Evolutionary conservation across 2,797 vertebrate species (phyloP).

Genomic region (Botia kubotai): DNA sequence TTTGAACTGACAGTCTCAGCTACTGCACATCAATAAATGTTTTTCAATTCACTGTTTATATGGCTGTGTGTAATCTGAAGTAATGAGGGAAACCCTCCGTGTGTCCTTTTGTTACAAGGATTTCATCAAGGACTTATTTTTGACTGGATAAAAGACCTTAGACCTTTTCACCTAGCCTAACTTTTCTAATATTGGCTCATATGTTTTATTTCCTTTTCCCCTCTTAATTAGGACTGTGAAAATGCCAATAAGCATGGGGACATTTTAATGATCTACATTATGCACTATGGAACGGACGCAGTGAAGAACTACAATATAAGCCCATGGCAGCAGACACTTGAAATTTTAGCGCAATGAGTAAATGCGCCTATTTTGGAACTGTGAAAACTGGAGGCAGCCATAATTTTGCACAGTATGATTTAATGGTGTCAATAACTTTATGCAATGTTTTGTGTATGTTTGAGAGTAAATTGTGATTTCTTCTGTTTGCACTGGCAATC

Average conservation of each 20-base stretch:
- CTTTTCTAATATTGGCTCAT: slow-evolving; percentile 1
- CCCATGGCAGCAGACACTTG: slow-evolving; percentile 63
- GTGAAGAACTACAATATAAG: slow-evolving; percentile 52
- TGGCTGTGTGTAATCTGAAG: slow-evolving; percentile 4
- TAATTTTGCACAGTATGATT: slow-evolving; percentile 84
- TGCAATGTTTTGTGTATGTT: slow-evolving; percentile 74
- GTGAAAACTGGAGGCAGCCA: slow-evolving; percentile 73
- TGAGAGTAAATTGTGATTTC: slow-evolving; percentile 60
- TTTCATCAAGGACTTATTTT: slow-evolving; percentile 17
- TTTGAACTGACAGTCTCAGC: slow-evolving; percentile 7
- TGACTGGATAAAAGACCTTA: neutral
- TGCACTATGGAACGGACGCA: slow-evolving; percentile 77
- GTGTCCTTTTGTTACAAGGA: neutral
- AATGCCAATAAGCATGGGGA: slow-evolving; percentile 64
- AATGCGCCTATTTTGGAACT: slow-evolving; percentile 65
- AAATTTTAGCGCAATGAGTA: slow-evolving; percentile 65
- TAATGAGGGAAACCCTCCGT: neutral
- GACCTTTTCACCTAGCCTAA: neutral
- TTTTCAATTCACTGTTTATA: neutral
- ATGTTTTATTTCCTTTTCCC: slow-evolving; percentile 4
- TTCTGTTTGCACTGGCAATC: slow-evolving; percentile 77
- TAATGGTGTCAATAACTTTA: slow-evolving; percentile 77
- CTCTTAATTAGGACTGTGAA: slow-evolving; percentile 62
- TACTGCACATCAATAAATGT: slow-evolving; percentile 7
- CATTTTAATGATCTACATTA: slow-evolving; percentile 70